A percentile compares a stretch with the other conserved stretches of the same genome.
phyloP scores from a whole-genome alignment of 2,113 vertebrate genomes.

The Lasiurus cinereus region DNA sequence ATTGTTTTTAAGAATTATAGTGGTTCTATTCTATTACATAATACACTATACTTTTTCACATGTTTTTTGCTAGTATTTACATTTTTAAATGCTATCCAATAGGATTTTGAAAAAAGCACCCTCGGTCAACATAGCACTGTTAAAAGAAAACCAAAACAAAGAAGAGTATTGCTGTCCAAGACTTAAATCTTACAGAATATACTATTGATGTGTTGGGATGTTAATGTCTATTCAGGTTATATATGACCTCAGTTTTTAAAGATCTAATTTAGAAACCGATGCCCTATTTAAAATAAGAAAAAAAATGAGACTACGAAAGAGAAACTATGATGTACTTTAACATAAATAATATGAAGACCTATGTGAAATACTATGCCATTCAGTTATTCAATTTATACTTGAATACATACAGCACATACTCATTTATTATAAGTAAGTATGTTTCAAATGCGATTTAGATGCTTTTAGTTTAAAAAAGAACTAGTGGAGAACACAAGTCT shows the following conservation, averaged over 20 bases:
- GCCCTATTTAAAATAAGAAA: background rate
- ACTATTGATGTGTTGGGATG: conserved; percentile 15
- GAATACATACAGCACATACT: background rate
- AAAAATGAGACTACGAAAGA: background rate
- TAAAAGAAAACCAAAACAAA: conserved; percentile 41
- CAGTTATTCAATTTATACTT: conserved; percentile 1
- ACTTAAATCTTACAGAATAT: conserved; percentile 33
- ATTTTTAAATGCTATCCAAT: background rate
- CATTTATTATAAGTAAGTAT: conserved; percentile 4
- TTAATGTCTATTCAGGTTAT: conserved; percentile 28
- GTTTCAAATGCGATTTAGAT: conserved; percentile 48
- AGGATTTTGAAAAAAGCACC: background rate
- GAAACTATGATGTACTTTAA: background rate
- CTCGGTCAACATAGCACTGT: background rate
- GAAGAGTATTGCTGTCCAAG: background rate
- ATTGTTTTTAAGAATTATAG: conserved; percentile 23
- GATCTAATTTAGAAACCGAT: conserved; percentile 40
- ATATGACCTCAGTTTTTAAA: conserved; percentile 35
- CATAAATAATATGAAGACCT: background rate
- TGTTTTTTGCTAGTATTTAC: background rate
- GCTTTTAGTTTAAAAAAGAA: conserved; percentile 33
- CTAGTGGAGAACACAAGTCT: background rate
- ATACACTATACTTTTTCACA: background rate
- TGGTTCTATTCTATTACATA: background rate
- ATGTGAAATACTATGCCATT: background rate